Evolutionary conservation across 64 coral and sea anemone genomes (phyloP).

Genomic region (Platygyra sinensis): DNA sequence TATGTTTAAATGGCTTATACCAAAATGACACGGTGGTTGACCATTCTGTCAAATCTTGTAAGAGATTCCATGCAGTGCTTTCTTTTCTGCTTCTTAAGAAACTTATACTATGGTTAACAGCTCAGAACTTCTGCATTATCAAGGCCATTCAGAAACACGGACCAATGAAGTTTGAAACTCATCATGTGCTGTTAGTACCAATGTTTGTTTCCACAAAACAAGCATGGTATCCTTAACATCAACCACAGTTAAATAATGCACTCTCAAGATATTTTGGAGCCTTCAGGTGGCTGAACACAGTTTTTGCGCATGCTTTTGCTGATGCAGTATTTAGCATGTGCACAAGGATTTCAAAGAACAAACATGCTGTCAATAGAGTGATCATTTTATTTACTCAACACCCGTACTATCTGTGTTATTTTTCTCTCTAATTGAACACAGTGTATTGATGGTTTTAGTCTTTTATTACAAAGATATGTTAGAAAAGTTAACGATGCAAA

Average conservation of each 20-base stretch:
- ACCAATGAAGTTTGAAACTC: neutral
- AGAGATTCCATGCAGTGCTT: neutral
- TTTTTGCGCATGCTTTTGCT: no score
- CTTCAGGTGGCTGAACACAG: no score
- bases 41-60: neutral
- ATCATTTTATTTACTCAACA: no score
- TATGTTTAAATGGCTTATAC: neutral
- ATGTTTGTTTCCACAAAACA: neutral
- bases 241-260: neutral
- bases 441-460: no score
- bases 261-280: no score
- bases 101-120: neutral
- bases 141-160: constrained; percentile 38
- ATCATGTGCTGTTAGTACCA: constrained; percentile 4
- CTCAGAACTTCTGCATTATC: constrained; percentile 36
- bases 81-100: neutral
- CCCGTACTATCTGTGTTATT: no score
- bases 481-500: no score
- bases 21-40: neutral
- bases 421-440: no score
- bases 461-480: no score
- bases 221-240: neutral
- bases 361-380: no score
- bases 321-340: no score
- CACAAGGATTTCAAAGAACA: no score